These are phyloP conservation scores for Gymnopithys bicolor DNA, from an alignment of 2,797 vertebrate genomes.

Conservation along the genomic window DNA sequence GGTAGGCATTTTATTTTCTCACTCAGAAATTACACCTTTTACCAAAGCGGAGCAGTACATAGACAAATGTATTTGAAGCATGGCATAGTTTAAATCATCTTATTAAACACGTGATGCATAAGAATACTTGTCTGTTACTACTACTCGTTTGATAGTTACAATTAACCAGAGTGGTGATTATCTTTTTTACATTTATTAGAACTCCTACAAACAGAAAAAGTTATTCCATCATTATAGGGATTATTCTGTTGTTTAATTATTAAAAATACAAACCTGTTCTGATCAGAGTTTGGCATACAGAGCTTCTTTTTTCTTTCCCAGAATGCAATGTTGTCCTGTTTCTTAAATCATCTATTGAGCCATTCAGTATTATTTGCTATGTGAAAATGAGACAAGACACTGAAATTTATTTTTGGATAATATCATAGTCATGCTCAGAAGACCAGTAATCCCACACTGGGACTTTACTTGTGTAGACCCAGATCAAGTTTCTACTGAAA, in stretches of 20 bases:
- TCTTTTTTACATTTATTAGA: background rate
- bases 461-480: background rate
- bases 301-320: background rate
- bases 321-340: background rate
- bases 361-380: background rate
- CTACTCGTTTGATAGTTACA: background rate
- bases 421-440: background rate
- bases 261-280: background rate
- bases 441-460: background rate
- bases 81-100: background rate
- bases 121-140: background rate
- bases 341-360: background rate
- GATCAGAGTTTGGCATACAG: background rate
- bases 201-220: background rate
- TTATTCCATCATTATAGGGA: background rate
- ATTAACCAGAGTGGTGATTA: background rate
- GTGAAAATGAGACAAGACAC: background rate
- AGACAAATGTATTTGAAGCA: background rate
- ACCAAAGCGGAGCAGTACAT: background rate
- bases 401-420: background rate
- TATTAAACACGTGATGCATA: background rate
- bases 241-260: background rate
- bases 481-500: background rate
- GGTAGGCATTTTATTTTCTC: background rate
- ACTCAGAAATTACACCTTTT: background rate